Conservation (phyloP, 1,140 invertebrate species). For the Stenopsyche tienmushanensis region DNA sequence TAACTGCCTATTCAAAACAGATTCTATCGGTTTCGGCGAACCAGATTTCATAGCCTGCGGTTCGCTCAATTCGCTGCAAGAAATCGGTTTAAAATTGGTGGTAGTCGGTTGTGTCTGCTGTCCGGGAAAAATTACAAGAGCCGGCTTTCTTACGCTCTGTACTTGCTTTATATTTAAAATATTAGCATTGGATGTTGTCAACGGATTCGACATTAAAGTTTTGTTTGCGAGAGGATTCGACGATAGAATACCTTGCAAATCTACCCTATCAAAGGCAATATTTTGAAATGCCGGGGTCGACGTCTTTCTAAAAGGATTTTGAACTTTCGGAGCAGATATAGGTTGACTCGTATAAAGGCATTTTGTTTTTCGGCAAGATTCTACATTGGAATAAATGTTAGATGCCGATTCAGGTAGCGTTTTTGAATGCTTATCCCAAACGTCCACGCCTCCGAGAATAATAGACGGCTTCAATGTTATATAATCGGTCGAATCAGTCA, state of each 20-base stretch:
- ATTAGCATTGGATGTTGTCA: slow-evolving; percentile 28
- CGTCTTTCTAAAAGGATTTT: slow-evolving; percentile 28
- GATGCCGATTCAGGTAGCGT: slow-evolving; percentile 21
- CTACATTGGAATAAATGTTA: background rate
- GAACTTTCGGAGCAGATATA: slow-evolving; percentile 21
- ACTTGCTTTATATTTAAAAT: slow-evolving; percentile 35
- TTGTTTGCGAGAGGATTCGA: slow-evolving; percentile 39
- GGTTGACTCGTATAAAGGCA: slow-evolving; percentile 27
- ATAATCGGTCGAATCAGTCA: slow-evolving; percentile 34
- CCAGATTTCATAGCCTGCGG: slow-evolving; percentile 30
- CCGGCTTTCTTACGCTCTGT: slow-evolving; percentile 31
- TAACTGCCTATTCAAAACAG: slow-evolving; percentile 38
- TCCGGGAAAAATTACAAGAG: slow-evolving; percentile 27
- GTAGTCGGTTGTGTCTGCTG: slow-evolving; percentile 37
- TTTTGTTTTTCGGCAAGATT: slow-evolving; percentile 8
- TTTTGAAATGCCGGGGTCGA: slow-evolving; percentile 29
- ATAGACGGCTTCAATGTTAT: slow-evolving; percentile 37
- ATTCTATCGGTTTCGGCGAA: slow-evolving; percentile 37
- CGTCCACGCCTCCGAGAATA: slow-evolving; percentile 16
- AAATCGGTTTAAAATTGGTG: slow-evolving; percentile 39
- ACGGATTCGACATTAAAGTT: slow-evolving; percentile 28
- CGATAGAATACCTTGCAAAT: slow-evolving; percentile 32
- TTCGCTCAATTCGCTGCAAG: slow-evolving; percentile 28
- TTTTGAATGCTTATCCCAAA: slow-evolving; percentile 17
- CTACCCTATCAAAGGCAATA: slow-evolving; percentile 15